Evolutionary conservation across 2,797 vertebrate genomes (phyloP).

Genomic region (Clarias fuscus): DNA sequence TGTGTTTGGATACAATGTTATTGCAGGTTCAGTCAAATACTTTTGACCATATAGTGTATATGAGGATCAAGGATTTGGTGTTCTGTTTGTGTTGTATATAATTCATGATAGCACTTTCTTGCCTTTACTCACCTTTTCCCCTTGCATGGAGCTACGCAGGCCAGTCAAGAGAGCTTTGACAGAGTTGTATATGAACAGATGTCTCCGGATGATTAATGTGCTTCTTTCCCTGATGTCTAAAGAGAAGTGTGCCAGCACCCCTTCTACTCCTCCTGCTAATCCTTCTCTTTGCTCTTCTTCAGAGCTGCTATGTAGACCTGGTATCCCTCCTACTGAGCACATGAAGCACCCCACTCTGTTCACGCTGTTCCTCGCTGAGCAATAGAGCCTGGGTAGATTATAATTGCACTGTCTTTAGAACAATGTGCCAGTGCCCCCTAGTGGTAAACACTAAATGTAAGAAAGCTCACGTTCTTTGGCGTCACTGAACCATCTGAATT

Average conservation of each 20-base stretch:
- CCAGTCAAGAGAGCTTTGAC: conserved; percentile 66
- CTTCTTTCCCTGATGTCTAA: conserved; percentile 66
- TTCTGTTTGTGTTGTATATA: conserved; percentile 64
- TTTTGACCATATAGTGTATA: too few relatives aligned
- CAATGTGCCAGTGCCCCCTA: conserved; percentile 29
- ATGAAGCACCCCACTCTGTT: conserved; percentile 33
- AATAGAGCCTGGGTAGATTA: neutral
- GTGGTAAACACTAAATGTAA: neutral
- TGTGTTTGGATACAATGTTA: too few relatives aligned
- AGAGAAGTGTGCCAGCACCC: conserved; percentile 64
- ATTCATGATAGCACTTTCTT: conserved; percentile 58
- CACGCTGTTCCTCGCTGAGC: conserved; percentile 17
- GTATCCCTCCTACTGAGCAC: conserved; percentile 61
- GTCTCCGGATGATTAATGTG: conserved; percentile 78
- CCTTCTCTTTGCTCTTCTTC: conserved; percentile 31
- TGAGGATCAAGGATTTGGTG: conserved; percentile 59
- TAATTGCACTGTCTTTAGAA: neutral
- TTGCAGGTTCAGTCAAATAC: too few relatives aligned
- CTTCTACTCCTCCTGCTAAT: conserved; percentile 44
- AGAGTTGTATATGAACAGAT: conserved; percentile 79
- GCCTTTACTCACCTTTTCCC: conserved; percentile 34
- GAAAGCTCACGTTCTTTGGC: neutral
- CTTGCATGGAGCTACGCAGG: conserved; percentile 25
- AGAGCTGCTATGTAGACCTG: conserved; percentile 40
- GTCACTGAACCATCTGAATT: neutral